Evolutionary conservation across 2,113 vertebrate species (phyloP), one percentile per base, ranked within the genome.

Genomic region (Rhea americana): DNA sequence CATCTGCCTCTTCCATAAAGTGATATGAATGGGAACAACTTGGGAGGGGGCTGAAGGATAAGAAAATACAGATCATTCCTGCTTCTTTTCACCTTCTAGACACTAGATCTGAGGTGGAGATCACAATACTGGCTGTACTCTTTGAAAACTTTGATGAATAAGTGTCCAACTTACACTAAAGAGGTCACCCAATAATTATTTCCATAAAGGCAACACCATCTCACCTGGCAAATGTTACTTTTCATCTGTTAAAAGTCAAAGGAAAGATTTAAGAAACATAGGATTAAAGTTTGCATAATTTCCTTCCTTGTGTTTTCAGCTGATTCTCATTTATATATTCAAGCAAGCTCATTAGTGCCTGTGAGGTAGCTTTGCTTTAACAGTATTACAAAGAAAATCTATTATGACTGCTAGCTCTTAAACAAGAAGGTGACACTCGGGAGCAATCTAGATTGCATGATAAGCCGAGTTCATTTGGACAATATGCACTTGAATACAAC

Each of bases 201-300:
- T 92, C 22, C 53, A 70, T 92, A 76, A 50, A 94, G 22, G 20
- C 74, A 92, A 53, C 41, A 85, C 11, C 58, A 73, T 50, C 48
- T 84, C 16, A 90, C 32, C 48, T 62, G 17, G 25, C 51, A 78
- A 94, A 86, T 84, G 20, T 39, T 82, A 61, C 84, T 90, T 94
- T 96, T 94, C 56, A 72, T 91, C 61, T 86, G 32, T 56, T 86
- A 53, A 68, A 93, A 88, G 53, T 91, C 80, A 90, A 85, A 96
- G 56, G 30, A 86, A 65, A 62, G 91, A 93, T 90, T 91, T 47
- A 78, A 93, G 74, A 94, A 87, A 72, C 70, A 30, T 10, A 89
- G 58, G 78, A 75, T 35, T 67, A 91, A 82, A 87, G 89, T 94
- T 56, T 91, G 71, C 84, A 87, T 95, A 53, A 87, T 92, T 73